Percentiles rank a stretch among this genome's conserved stretches.
These are phyloP conservation scores for Halichondria panicea DNA, from an alignment of 37 sponge, comb jelly and placozoan genomes.

Conservation along the genomic window DNA sequence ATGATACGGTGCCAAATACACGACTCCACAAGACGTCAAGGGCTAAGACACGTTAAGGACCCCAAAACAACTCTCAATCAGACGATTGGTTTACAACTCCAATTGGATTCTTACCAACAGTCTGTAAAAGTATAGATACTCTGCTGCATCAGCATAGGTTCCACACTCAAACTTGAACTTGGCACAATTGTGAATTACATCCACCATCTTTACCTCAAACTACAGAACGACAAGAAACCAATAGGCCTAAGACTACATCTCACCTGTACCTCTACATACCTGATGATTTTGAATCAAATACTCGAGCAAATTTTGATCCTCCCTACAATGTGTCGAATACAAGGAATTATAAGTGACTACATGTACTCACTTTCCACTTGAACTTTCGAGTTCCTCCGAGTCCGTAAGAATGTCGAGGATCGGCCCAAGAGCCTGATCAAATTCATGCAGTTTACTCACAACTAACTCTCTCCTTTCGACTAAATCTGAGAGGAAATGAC, in stretches of 20 bases:
- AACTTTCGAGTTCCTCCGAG: conserved; percentile 63
- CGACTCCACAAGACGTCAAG: too few relatives aligned
- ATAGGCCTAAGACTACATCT: too few relatives aligned
- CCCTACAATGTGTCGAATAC: conserved; percentile 16
- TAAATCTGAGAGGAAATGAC: too few relatives aligned
- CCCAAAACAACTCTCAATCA: too few relatives aligned
- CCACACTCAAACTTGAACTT: conserved; percentile 96
- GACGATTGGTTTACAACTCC: neutral
- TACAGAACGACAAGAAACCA: conserved; percentile 15
- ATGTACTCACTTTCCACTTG: conserved; percentile 37
- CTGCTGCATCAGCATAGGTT: conserved; percentile 81
- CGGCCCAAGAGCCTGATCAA: conserved; percentile 71
- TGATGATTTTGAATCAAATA: conserved; percentile 62
- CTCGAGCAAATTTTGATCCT: conserved; percentile 69
- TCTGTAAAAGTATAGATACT: conserved; percentile 86
- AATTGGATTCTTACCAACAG: conserved; percentile 54
- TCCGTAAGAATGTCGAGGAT: conserved; percentile 61
- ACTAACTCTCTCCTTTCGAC: conserved; percentile 55
- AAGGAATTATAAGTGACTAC: neutral
- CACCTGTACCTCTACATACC: too few relatives aligned
- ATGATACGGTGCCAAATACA: neutral
- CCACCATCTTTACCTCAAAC: conserved; percentile 79
- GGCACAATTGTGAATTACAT: conserved; percentile 77
- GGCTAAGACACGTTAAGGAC: too few relatives aligned
- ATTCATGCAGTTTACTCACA: conserved; percentile 65